Percentiles rank a stretch among this genome's conserved stretches.
Conservation (phyloP, 1,140 invertebrate genomes). For the Artemia franciscana region DNA sequence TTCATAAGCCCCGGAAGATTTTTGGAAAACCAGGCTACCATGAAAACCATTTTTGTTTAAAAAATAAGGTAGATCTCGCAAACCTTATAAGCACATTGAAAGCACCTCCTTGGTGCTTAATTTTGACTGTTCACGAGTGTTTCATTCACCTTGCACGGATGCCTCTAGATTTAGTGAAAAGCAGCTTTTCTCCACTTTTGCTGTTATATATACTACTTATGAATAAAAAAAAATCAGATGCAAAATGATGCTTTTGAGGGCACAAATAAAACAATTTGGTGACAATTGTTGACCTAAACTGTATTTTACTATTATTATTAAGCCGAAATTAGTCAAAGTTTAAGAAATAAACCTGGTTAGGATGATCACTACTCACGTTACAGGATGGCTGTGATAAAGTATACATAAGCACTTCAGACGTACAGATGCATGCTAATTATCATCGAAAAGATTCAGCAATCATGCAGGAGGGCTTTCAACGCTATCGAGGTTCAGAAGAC, state of each 20-base stretch:
- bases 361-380: conserved; percentile 7
- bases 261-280: background rate
- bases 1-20: no score
- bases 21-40: no score
- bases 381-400: conserved; percentile 82
- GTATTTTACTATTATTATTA: background rate
- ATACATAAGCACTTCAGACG: conserved; percentile 94
- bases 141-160: no score
- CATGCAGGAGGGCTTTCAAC: conserved; percentile 83
- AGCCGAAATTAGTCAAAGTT: background rate
- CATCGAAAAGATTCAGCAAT: conserved; percentile 93
- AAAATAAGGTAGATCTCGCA: no score
- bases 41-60: no score
- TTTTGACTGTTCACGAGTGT: no score
- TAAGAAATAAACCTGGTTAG: background rate
- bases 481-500: conserved; percentile 71
- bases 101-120: no score
- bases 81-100: no score
- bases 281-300: background rate
- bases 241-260: background rate
- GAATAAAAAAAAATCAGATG: background rate
- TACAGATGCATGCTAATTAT: conserved; percentile 98
- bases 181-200: no score
- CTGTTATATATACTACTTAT: background rate
- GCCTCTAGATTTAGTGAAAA: no score